Conservation (phyloP, 2,113 vertebrate species). For the Epinephelus cyanopodus region DNA sequence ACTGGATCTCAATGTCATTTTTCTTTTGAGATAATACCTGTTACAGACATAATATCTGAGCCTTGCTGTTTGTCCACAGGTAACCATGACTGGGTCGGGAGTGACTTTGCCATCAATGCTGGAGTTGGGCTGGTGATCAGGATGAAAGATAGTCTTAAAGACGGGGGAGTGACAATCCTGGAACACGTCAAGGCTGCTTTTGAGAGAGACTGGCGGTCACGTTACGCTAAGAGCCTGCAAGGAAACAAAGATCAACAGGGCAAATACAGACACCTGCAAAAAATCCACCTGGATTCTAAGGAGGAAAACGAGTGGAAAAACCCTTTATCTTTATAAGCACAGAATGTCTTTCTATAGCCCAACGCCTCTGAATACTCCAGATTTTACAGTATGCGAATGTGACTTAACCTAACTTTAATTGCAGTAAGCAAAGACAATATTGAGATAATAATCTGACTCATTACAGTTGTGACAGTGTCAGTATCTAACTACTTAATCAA, state of each 20-base stretch:
- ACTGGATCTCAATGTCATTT: not conserved
- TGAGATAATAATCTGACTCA: slow-evolving; percentile 15
- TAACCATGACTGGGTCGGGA: slow-evolving; percentile 93
- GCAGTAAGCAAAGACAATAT: not conserved
- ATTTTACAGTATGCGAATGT: slow-evolving; percentile 51
- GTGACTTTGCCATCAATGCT: slow-evolving; percentile 89
- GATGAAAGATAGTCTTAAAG: slow-evolving; percentile 72
- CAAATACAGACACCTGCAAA: slow-evolving; percentile 57
- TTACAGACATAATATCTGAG: not conserved
- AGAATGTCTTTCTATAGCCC: slow-evolving; percentile 32
- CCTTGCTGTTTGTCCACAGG: slow-evolving; percentile 78
- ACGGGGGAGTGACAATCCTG: slow-evolving; percentile 84
- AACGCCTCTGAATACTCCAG: slow-evolving; percentile 20
- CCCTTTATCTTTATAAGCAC: slow-evolving; percentile 57
- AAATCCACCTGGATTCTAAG: slow-evolving; percentile 14
- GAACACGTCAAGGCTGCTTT: slow-evolving; percentile 90
- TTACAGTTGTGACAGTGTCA: not conserved
- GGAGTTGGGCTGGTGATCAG: slow-evolving; percentile 91
- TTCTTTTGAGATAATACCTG: not conserved
- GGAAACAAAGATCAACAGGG: slow-evolving; percentile 55
- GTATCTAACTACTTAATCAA: slow-evolving; percentile 20
- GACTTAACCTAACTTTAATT: slow-evolving; percentile 4
- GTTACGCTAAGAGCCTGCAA: slow-evolving; percentile 87
- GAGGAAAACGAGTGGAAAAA: slow-evolving; percentile 55
- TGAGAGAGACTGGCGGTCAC: slow-evolving; percentile 92